A percentile compares a stretch with the other conserved stretches of the same genome.
Conservation (phyloP, 2,797 vertebrate species). For the Parambassis ranga region DNA sequence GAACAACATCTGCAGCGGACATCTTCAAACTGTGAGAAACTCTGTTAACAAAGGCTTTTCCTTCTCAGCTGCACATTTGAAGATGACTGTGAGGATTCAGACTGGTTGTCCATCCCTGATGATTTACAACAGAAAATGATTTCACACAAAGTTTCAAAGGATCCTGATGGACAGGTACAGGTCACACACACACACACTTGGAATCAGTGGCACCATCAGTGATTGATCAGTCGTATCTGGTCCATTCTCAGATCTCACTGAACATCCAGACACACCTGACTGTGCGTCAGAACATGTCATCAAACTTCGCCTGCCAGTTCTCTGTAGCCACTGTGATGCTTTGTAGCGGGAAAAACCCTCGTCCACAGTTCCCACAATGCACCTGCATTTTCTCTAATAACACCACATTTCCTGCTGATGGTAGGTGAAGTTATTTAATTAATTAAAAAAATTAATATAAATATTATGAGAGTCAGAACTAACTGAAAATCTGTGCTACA, state of each 20-base stretch:
- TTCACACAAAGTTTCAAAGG: conserved; percentile 36
- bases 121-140: conserved; percentile 42
- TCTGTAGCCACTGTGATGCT: fast-evolving
- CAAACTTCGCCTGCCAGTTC: conserved; percentile 58
- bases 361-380: conserved; percentile 63
- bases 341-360: not conserved
- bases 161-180: conserved; percentile 31
- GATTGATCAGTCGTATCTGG: not conserved
- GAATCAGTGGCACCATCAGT: not conserved
- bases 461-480: not conserved
- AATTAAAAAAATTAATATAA: not conserved
- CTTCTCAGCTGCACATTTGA: conserved; percentile 59
- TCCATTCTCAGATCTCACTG: conserved; percentile 49
- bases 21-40: not conserved
- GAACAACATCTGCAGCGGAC: not conserved
- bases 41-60: too few species aligned
- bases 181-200: not conserved
- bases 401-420: conserved; percentile 14
- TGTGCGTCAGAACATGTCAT: not conserved
- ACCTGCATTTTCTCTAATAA: conserved; percentile 44
- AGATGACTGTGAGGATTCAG: conserved; percentile 48
- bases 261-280: conserved; percentile 38
- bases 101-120: conserved; percentile 68
- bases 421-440: conserved; percentile 33
- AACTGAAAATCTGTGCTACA: not conserved